Conservation (phyloP, 2,113 vertebrate species). For the Ceuthmochares aereus region DNA sequence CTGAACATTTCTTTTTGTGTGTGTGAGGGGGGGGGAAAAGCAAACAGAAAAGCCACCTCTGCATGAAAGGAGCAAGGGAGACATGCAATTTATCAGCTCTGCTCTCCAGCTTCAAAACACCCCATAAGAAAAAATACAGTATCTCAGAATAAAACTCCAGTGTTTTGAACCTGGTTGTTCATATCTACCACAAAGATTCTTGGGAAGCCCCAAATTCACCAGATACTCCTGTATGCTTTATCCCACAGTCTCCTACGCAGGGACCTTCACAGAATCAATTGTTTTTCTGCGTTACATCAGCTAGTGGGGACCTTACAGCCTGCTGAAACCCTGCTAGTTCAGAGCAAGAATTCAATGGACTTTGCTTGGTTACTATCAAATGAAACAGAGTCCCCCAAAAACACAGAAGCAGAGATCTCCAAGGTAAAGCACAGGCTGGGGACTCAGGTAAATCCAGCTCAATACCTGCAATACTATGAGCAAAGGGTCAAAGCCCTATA, state of each 20-base stretch:
- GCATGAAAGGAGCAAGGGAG: neutral
- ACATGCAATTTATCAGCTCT: neutral
- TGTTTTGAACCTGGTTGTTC: neutral
- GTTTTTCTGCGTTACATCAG: neutral
- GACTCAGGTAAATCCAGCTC: neutral
- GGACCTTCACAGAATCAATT: neutral
- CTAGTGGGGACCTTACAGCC: neutral
- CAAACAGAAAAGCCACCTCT: neutral
- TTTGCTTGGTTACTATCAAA: neutral
- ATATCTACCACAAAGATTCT: neutral
- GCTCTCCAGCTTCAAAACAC: neutral
- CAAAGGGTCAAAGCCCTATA: neutral
- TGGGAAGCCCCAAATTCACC: neutral
- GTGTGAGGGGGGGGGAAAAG: neutral
- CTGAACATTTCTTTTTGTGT: neutral
- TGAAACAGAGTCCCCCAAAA: neutral
- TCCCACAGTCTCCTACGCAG: neutral
- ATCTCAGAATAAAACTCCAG: neutral
- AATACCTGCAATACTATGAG: neutral
- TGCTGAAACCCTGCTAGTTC: neutral
- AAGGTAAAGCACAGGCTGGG: neutral
- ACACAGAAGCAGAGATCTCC: neutral
- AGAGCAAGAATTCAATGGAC: neutral
- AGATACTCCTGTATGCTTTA: neutral
- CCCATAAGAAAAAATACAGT: neutral